Percentiles rank a stretch among this genome's conserved stretches.
Evolutionary conservation across 2,888 invertebrate species (phyloP).

Genomic region (Halocaridina rubra): DNA sequence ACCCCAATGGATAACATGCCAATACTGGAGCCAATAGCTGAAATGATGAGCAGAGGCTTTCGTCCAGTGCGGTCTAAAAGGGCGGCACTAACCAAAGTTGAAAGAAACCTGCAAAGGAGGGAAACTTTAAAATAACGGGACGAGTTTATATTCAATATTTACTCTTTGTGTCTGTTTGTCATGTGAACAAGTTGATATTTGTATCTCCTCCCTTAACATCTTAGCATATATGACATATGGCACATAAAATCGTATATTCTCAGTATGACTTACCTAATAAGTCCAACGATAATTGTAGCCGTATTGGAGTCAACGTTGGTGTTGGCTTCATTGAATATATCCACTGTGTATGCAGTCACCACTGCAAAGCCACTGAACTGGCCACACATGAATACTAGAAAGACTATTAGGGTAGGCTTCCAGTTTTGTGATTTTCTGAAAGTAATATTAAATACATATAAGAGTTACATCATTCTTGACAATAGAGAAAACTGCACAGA

Average conservation of each 20-base stretch:
- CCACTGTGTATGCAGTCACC: constrained; percentile 61
- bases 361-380: constrained; percentile 64
- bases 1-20: constrained; percentile 58
- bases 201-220: too few species aligned
- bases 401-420: constrained; percentile 61
- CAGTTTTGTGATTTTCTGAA: constrained; percentile 59
- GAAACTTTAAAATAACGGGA: not conserved
- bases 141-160: not conserved
- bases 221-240: not conserved
- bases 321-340: constrained; percentile 57
- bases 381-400: constrained; percentile 63
- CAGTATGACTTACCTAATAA: constrained; percentile 46
- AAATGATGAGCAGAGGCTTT: constrained; percentile 58
- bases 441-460: too few species aligned
- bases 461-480: too few species aligned
- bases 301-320: constrained; percentile 47
- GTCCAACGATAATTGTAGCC: constrained; percentile 59
- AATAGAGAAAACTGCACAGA: too few species aligned
- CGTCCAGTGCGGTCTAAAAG: constrained; percentile 59
- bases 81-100: constrained; percentile 55
- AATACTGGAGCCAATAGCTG: constrained; percentile 52
- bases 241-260: not conserved
- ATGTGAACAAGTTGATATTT: too few species aligned
- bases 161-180: too few species aligned
- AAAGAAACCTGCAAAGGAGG: constrained; percentile 36